Percentiles rank a stretch among this genome's conserved stretches.
phyloP scores from a whole-genome alignment of 1,140 invertebrate species.

The Tachypleus tridentatus region DNA sequence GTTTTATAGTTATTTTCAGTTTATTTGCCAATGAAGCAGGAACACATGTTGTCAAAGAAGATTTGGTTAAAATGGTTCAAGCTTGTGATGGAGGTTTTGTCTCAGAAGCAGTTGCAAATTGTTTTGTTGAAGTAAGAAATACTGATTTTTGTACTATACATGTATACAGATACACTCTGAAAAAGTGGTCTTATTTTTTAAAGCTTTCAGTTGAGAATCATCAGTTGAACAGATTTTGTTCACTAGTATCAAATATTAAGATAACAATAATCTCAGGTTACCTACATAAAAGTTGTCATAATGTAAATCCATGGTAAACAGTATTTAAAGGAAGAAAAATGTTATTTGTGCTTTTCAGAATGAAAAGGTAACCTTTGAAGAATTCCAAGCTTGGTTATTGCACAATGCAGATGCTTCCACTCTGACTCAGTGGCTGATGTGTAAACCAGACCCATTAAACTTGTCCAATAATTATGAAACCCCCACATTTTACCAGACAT shows the following conservation, averaged over 20 bases:
- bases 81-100: conserved; percentile 40
- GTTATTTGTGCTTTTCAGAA: conserved; percentile 29
- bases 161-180: too few relatives aligned
- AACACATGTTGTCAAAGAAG: conserved; percentile 56
- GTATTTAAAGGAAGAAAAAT: too few relatives aligned
- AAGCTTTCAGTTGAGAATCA: too few relatives aligned
- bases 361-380: conserved; percentile 52
- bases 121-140: conserved; percentile 40
- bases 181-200: too few relatives aligned
- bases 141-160: background rate
- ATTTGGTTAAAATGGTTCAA: conserved; percentile 56
- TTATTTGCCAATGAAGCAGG: conserved; percentile 70
- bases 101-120: conserved; percentile 35
- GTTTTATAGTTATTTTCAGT: conserved; percentile 60
- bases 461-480: conserved; percentile 68
- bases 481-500: conserved; percentile 79
- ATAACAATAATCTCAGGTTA: too few relatives aligned
- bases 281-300: too few relatives aligned
- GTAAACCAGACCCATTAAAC: conserved; percentile 49
- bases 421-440: conserved; percentile 64
- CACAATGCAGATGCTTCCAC: conserved; percentile 60
- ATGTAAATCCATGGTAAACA: too few relatives aligned
- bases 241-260: too few relatives aligned
- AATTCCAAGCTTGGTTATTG: conserved; percentile 56
- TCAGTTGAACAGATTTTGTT: too few relatives aligned